A percentile compares a stretch with the other conserved stretches of the same genome.
phyloP scores from a whole-genome alignment of 2,888 invertebrate genomes.

The Mycogona germanica region DNA sequence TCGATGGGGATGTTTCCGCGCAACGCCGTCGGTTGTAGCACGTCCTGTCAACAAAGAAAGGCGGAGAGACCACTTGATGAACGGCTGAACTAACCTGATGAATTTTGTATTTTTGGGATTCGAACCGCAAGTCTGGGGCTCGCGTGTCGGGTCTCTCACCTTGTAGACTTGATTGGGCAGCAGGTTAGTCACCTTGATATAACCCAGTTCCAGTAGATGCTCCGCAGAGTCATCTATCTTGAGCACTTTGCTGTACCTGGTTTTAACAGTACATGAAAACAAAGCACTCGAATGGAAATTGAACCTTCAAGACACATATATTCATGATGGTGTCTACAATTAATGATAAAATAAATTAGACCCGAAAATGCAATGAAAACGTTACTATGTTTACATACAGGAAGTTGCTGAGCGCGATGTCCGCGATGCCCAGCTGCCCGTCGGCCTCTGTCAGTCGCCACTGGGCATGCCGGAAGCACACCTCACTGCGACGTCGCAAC shows the following conservation, averaged over 20 bases:
- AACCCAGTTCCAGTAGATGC: slow-evolving; percentile 90
- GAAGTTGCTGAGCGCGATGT: slow-evolving; percentile 90
- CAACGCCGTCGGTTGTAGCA: slow-evolving; percentile 62
- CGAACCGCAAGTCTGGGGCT: too few species aligned
- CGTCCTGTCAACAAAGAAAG: slow-evolving; percentile 43
- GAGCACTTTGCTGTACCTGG: slow-evolving; percentile 85
- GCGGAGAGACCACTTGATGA: neutral
- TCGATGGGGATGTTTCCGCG: slow-evolving; percentile 82
- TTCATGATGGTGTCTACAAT: slow-evolving; percentile 7
- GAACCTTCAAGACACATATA: neutral
- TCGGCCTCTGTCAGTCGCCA: slow-evolving; percentile 97
- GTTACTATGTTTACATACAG: slow-evolving; percentile 42
- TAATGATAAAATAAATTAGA: neutral
- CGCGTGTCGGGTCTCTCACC: too few species aligned
- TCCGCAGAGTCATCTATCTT: slow-evolving; percentile 95
- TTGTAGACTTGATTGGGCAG: slow-evolving; percentile 88
- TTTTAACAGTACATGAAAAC: slow-evolving; percentile 7
- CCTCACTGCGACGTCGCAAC: slow-evolving; percentile 70
- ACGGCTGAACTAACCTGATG: neutral
- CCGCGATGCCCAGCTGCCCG: slow-evolving; percentile 95
- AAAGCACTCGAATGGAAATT: neutral
- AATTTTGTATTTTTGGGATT: neutral
- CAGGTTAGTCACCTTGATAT: slow-evolving; percentile 87
- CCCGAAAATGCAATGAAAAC: neutral
- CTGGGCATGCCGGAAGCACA: slow-evolving; percentile 95